Conservation (phyloP, 2,888 invertebrate species). For the Apamea crenata region DNA sequence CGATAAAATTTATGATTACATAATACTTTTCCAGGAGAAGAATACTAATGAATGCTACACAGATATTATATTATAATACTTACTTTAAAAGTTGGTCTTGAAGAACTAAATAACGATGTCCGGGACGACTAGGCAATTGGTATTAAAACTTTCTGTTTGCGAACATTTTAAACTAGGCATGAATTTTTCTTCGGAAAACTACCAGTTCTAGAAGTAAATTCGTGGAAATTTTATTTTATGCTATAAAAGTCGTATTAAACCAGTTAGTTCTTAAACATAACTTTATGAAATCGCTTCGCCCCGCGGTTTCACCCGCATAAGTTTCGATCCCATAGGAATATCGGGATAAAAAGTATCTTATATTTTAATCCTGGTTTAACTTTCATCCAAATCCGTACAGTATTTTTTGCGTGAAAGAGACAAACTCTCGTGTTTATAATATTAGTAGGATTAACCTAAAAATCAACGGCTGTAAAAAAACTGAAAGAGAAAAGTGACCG, state of each 20-base stretch:
- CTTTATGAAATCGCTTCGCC: not conserved
- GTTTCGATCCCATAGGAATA: no score
- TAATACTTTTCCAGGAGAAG: slow-evolving; percentile 3
- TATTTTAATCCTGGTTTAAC: no score
- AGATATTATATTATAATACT: slow-evolving; percentile 41
- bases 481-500: not conserved
- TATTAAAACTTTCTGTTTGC: slow-evolving; percentile 51
- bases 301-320: no score
- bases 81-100: slow-evolving; percentile 37
- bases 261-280: not conserved
- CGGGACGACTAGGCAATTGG: slow-evolving; percentile 37
- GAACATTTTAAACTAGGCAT: slow-evolving; percentile 50
- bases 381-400: no score
- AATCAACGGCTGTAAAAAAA: not conserved
- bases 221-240: slow-evolving; percentile 6
- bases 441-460: not conserved
- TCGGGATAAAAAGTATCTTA: no score
- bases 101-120: slow-evolving; percentile 60
- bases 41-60: slow-evolving; percentile 26
- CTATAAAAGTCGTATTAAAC: slow-evolving; percentile 9
- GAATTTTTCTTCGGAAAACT: slow-evolving; percentile 37
- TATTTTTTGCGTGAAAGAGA: no score
- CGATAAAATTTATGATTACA: slow-evolving; percentile 21
- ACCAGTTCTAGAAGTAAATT: slow-evolving; percentile 18
- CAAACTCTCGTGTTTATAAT: no score